Evolutionary conservation across 2,888 invertebrate species (phyloP).

Genomic region (Drosophila kambysellisi): DNA sequence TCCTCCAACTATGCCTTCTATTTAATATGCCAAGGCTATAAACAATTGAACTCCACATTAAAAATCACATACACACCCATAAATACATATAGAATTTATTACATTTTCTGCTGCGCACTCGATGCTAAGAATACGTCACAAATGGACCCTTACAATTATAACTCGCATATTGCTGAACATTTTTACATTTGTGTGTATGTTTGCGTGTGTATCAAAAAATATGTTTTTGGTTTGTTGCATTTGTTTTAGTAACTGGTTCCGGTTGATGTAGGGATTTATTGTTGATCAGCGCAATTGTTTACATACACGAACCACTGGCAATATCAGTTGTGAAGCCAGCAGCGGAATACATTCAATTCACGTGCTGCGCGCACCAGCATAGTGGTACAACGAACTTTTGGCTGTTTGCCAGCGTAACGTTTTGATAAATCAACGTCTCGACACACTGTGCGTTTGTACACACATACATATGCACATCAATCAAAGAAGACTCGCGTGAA

Average conservation of each 20-base stretch:
- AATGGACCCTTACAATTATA: not conserved
- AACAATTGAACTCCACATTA: constrained; percentile 51
- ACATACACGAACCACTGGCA: not conserved
- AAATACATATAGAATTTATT: constrained; percentile 13
- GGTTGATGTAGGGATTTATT: not conserved
- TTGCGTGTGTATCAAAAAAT: not conserved
- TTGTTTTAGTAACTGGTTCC: constrained; percentile 11
- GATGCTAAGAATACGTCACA: constrained; percentile 10
- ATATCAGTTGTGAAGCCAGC: constrained; percentile 19
- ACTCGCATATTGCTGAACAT: not conserved
- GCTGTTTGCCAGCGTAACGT: not conserved
- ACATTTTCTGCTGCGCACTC: constrained; percentile 30
- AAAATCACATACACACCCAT: not conserved
- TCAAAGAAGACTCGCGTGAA: constrained; percentile 52
- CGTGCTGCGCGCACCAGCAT: constrained; percentile 57
- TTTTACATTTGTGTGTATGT: not conserved
- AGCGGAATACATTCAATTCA: constrained; percentile 37
- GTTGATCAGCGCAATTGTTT: not conserved
- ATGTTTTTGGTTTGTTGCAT: not conserved
- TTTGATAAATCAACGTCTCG: not conserved
- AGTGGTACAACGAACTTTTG: constrained; percentile 31
- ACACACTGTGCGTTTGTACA: constrained; percentile 36
- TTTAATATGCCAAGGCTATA: constrained; percentile 59
- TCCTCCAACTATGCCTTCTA: not conserved
- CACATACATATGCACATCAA: constrained; percentile 28